Percentiles rank a stretch among this genome's conserved stretches.
phyloP scores from a whole-genome alignment of 2,797 vertebrate species.

The Zenarchopterus dispar region DNA sequence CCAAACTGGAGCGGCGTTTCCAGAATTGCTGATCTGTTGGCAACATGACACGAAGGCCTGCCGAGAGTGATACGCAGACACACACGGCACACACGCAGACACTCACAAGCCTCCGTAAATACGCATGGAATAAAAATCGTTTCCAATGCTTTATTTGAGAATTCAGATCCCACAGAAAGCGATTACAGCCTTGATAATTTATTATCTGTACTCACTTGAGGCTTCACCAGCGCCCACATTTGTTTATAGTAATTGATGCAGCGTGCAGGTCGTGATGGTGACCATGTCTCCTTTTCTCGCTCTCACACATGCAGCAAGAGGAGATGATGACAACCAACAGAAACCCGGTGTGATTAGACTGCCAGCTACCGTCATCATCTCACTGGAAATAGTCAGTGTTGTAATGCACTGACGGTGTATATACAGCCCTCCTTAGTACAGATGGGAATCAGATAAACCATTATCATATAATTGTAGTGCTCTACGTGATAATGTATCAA shows the following conservation, averaged over 20 bases:
- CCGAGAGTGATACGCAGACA: slow-evolving; percentile 48
- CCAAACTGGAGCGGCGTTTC: slow-evolving; percentile 51
- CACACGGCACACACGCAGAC: neutral
- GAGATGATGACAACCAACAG: slow-evolving; percentile 48
- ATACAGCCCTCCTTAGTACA: slow-evolving; percentile 10
- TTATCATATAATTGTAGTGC: neutral
- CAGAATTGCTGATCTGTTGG: slow-evolving; percentile 65
- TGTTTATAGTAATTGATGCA: slow-evolving; percentile 25
- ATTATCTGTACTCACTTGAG: slow-evolving; percentile 3
- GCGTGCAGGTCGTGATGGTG: slow-evolving; percentile 22
- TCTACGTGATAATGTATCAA: neutral
- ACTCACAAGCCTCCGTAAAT: neutral
- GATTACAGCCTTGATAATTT: slow-evolving; percentile 1
- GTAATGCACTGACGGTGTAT: slow-evolving; percentile 32
- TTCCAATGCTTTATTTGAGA: slow-evolving; percentile 18
- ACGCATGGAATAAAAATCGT: neutral
- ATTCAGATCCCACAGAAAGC: neutral
- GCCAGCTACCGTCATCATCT: slow-evolving; percentile 40
- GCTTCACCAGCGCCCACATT: neutral
- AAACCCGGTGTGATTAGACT: slow-evolving; percentile 36
- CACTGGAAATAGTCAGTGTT: slow-evolving; percentile 36
- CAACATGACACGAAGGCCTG: slow-evolving; percentile 56
- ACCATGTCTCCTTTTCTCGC: slow-evolving; percentile 27
- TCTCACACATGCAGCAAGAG: slow-evolving; percentile 6
- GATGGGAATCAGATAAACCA: neutral